These are phyloP conservation scores for Hedychridium roseum DNA, from an alignment of 2,888 invertebrate genomes.

Conservation along the genomic window DNA sequence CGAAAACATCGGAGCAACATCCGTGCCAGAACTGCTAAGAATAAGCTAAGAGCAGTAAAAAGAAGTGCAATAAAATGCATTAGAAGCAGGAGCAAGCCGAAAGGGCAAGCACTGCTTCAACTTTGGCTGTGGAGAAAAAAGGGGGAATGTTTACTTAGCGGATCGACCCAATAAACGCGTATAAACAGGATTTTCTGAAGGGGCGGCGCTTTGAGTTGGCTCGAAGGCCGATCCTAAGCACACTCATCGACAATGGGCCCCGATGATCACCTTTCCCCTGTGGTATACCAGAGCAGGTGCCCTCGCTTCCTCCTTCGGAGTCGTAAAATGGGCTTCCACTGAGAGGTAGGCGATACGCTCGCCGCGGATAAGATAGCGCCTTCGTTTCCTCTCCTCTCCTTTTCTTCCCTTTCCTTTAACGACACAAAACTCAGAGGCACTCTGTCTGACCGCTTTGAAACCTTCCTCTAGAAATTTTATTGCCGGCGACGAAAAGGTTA, in stretches of 20 bases:
- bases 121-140: too few relatives aligned
- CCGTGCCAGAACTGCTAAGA: too few relatives aligned
- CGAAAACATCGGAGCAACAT: too few relatives aligned
- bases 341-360: conserved; percentile 36
- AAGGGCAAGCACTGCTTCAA: too few relatives aligned
- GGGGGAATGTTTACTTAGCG: neutral
- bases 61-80: too few relatives aligned
- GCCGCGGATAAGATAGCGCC: conserved; percentile 32
- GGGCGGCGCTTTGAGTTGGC: conserved; percentile 27
- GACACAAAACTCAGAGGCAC: too few relatives aligned
- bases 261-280: conserved; percentile 33
- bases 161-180: neutral
- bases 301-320: conserved; percentile 15
- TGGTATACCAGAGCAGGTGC: conserved; percentile 32
- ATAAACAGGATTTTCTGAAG: conserved; percentile 6
- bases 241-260: conserved; percentile 36
- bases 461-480: conserved; percentile 36
- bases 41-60: neutral
- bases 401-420: conserved; percentile 33
- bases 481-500: too few relatives aligned
- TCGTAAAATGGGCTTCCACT: conserved; percentile 38
- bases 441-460: conserved; percentile 39
- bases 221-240: conserved; percentile 38
- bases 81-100: too few relatives aligned
- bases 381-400: conserved; percentile 8